Base-by-base conservation (phyloP, 2,113 vertebrate species). In the Malurus cyaneus region DNA sequence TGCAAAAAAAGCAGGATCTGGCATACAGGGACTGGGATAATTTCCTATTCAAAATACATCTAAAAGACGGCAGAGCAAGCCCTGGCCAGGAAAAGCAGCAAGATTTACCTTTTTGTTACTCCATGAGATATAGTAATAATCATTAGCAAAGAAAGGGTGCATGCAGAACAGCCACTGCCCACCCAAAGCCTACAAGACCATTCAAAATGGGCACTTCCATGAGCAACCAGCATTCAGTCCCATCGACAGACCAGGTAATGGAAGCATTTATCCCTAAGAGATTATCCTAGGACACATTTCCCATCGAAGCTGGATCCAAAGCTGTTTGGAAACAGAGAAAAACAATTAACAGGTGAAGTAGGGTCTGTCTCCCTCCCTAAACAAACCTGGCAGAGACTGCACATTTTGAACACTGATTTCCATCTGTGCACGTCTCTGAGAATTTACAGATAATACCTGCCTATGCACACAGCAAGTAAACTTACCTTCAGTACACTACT, bases 331-430 rank as follows among this genome's bases (percentile, higher is more conserved):
- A 86, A 74, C 23, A 66, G 3, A 46, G 34, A 60, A 79, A 80
- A 78, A 16, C 19, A 42, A 41, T 28, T 41, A 36, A 41, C 23
- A 61, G 6, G 12, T 42, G 18, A 74, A 59, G 56, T 3, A 77
- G 11, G 12, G 14, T 34, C 13, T 9, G 0, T 18, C 8, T 78
- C 14, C 8, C 8, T 39, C 21, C 8, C 9, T 5, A 9, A 4
- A 47, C 3, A 86, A 72, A 76, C n/a, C 8, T 19, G 6, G 41
- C 8, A 86, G 60, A 2, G 0, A 31, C 1, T 21, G 20, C 14
- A 80, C 11, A 26, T 78, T 89, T 64, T 39, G 41, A 70, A 74
- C 24, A 54, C 3, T 24, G 2, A 17, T 46, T 83, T 80, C 25
- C 18, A 52, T 9, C 53, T 62, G 9, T 41, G 15, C 13, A 11